These are phyloP conservation scores for Aphidius ervi DNA, from an alignment of 1,140 invertebrate genomes.

Conservation along the genomic window DNA sequence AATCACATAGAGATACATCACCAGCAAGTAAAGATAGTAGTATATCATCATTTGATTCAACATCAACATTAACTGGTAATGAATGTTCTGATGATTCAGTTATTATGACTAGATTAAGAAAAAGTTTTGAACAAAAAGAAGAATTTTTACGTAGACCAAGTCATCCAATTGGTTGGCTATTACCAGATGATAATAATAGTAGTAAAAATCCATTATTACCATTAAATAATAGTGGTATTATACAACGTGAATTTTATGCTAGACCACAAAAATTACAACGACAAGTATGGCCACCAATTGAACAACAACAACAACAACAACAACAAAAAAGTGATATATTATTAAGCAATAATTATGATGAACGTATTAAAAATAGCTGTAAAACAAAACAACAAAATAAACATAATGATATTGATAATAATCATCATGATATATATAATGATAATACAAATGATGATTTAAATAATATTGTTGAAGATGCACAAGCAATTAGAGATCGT, in stretches of 20 bases:
- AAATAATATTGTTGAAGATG: conserved; percentile 17
- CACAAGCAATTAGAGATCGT: conserved; percentile 27
- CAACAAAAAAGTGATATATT: conserved; percentile 24
- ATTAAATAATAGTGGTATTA: conserved; percentile 45
- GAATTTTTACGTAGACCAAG: conserved; percentile 76
- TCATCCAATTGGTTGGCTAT: conserved; percentile 60
- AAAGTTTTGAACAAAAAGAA: conserved; percentile 82
- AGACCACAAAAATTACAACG: conserved; percentile 70
- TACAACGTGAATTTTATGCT: conserved; percentile 70
- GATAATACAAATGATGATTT: conserved; percentile 24
- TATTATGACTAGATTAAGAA: conserved; percentile 68
- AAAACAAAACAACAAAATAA: conserved; percentile 46
- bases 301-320: conserved; percentile 26
- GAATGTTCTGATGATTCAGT: conserved; percentile 63
- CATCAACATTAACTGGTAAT: conserved; percentile 62
- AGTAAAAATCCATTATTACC: neutral
- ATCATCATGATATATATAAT: conserved; percentile 24
- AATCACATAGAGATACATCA: conserved; percentile 57
- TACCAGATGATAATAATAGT: conserved; percentile 27
- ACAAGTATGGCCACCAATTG: conserved; percentile 67
- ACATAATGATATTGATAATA: conserved; percentile 45
- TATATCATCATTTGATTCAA: conserved; percentile 61
- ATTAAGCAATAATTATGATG: conserved; percentile 27
- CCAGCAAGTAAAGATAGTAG: conserved; percentile 61
- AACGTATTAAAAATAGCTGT: conserved; percentile 28